Conservation (phyloP, 2,113 vertebrate species). For the Thunnus maccoyii region DNA sequence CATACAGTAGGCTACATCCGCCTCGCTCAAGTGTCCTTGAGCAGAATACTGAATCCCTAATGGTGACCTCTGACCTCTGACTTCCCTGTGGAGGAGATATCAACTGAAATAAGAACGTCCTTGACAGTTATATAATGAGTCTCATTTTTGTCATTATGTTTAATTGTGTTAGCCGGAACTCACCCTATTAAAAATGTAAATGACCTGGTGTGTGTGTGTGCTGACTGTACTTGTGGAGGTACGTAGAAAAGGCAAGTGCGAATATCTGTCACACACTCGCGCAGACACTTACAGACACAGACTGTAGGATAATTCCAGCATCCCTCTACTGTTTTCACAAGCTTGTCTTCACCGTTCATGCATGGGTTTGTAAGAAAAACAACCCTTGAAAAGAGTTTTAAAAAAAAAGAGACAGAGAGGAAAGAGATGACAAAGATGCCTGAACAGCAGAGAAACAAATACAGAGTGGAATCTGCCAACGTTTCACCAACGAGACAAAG, state of each 20-base stretch:
- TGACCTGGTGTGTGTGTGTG: too few relatives aligned
- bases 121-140: not conserved
- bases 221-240: not conserved
- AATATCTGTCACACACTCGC: not conserved
- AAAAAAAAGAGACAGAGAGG: conserved; percentile 9
- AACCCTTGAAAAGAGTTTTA: not conserved
- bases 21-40: not conserved
- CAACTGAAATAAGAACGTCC: not conserved
- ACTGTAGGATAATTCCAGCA: conserved; percentile 4
- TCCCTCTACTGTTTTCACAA: not conserved
- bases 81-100: too few relatives aligned
- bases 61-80: not conserved
- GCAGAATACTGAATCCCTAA: conserved; percentile 1
- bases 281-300: conserved; percentile 2
- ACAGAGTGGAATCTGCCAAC: conserved; percentile 83
- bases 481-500: conserved; percentile 79
- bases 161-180: too few relatives aligned
- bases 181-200: too few relatives aligned
- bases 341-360: not conserved
- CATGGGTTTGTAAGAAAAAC: conserved; percentile 37
- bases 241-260: not conserved
- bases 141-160: not conserved
- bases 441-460: conserved; percentile 69
- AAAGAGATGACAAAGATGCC: conserved; percentile 10
- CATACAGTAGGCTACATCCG: not conserved